Percentiles rank a stretch among this genome's conserved stretches.
phyloP scores from a whole-genome alignment of 2,113 vertebrate genomes.

The Mustela nigripes region DNA sequence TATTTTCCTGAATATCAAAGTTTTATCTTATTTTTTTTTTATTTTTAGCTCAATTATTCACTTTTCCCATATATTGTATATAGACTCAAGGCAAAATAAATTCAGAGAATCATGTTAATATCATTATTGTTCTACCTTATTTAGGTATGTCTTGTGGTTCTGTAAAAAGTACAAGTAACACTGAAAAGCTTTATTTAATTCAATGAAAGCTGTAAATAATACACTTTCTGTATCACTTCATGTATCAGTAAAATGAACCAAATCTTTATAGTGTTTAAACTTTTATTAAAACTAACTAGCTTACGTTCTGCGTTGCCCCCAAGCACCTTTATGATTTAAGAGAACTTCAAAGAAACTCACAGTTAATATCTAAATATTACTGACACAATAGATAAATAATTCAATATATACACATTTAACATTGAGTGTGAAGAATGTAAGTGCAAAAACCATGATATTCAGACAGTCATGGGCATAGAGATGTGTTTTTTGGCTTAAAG shows the following conservation, averaged over 20 bases:
- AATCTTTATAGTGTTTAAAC: not conserved
- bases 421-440: not conserved
- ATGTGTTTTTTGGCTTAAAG: not conserved
- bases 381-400: not conserved
- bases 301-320: not conserved
- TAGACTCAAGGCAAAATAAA: not conserved
- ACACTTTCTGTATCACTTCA: not conserved
- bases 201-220: not conserved
- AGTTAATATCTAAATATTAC: not conserved
- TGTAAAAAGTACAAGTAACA: not conserved
- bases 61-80: not conserved
- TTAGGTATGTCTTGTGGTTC: not conserved
- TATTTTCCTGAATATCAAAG: not conserved
- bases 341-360: not conserved
- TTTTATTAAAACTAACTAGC: not conserved
- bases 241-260: not conserved
- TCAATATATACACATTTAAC: not conserved
- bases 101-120: not conserved
- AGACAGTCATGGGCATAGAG: not conserved
- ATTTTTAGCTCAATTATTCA: not conserved
- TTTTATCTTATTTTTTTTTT: not conserved
- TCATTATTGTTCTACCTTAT: not conserved
- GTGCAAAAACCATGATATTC: not conserved
- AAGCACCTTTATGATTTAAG: not conserved
- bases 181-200: slow-evolving; percentile 15